Evolutionary conservation across 2,888 invertebrate species (phyloP).

Genomic region (Pogonocherus hispidulus): DNA sequence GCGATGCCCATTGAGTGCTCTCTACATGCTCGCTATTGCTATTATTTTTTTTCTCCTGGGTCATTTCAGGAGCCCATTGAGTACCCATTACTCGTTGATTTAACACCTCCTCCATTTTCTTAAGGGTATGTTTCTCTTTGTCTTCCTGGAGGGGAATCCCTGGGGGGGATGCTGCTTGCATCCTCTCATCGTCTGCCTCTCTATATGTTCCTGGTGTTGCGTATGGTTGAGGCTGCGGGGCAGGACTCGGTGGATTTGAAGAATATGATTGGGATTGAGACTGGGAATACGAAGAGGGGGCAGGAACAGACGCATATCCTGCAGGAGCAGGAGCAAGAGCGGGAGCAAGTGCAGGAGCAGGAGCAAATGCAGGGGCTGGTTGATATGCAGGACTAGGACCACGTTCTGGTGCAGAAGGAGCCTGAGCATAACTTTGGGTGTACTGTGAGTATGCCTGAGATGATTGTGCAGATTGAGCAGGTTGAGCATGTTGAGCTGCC

Average conservation of each 20-base stretch:
- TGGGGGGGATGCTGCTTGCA: neutral
- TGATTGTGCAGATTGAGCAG: conserved; percentile 29
- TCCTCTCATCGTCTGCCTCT: conserved; percentile 46
- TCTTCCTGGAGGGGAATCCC: conserved; percentile 25
- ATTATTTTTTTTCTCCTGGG: neutral
- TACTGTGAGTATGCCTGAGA: conserved; percentile 39
- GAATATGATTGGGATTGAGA: neutral
- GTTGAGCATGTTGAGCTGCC: no score
- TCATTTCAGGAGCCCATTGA: conserved; percentile 21
- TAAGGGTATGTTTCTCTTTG: conserved; percentile 56
- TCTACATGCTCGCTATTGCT: conserved; percentile 11
- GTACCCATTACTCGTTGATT: conserved; percentile 46
- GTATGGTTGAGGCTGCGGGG: conserved; percentile 29
- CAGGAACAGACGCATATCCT: neutral
- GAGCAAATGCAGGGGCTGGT: conserved; percentile 3
- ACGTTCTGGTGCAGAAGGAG: neutral
- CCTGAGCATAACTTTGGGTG: conserved; percentile 34
- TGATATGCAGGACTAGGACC: conserved; percentile 13
- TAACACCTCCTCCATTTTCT: conserved; percentile 56
- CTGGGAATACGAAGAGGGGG: neutral
- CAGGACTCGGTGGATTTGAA: neutral
- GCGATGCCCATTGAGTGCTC: neutral
- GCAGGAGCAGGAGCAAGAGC: conserved; percentile 18
- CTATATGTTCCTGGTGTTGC: conserved; percentile 53
- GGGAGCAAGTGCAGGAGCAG: conserved; percentile 20